Base-by-base conservation (phyloP, 2,888 invertebrate species). In the Plebejus argus region DNA sequence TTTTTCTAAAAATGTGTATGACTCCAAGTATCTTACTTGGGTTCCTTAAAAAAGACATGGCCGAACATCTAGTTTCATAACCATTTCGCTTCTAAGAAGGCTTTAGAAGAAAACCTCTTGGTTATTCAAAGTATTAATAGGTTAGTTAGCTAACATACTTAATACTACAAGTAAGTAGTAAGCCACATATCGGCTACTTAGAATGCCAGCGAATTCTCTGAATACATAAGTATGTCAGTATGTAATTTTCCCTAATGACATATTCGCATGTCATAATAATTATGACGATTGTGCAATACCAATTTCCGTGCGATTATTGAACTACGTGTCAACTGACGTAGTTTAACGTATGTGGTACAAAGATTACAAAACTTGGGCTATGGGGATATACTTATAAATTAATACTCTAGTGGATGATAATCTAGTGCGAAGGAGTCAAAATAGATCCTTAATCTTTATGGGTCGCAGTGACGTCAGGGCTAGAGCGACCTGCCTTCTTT, bases 251-350 rank as follows among this genome's bases (percentile, higher is more conserved):
- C 61, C 61, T 66, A 28, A 66, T 66, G 61, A 28, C 28, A 66
- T 66, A 66, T 12, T 66, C 61, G 23, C 61, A 66, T 66, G 61
- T 28, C 10, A 66, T 66, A 23, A 66, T 66, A 23, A 66, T 66
- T 66, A 66, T 66, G 61, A 66, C 28, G 28, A 66, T 66, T 66
- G 23, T 66, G 61, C 61, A 66, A 66, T 23, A 12, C 4, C 61
- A 23, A 66, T 66, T 66, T 66, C 28, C 61, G 23, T 66, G 0
- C 23, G 4, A 66, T 12, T 10, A 66, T 66, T 66, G 4, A 28
- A 28, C 61, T 66, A 66, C 23, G 61, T 12, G 28, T 20, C 18
- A 18, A 18, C 15, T 18, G 15, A 53, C 53, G 53, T 53, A 53
- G 18, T 15, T 53, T 53, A 53, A 18, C 18, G 53, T 53, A 5